These are phyloP conservation scores for Eupithecia dodoneata DNA, from an alignment of 2,888 invertebrate species.

Conservation along the genomic window DNA sequence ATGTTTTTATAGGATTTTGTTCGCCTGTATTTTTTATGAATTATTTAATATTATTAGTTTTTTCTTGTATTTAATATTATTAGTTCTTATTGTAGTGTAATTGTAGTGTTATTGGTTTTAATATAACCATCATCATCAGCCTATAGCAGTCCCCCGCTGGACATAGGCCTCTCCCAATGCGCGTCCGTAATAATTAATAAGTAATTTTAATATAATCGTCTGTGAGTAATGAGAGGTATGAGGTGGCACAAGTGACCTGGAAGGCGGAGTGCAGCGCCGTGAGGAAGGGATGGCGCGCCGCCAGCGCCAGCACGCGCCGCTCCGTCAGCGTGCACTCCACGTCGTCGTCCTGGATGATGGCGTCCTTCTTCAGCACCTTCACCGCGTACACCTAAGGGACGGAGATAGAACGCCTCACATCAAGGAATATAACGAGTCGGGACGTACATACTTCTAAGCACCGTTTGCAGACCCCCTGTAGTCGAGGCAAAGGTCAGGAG, in stretches of 20 bases:
- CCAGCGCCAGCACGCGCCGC: slow-evolving; percentile 97
- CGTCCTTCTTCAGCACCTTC: slow-evolving; percentile 97
- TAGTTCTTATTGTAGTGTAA: too few species aligned
- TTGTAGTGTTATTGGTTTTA: too few species aligned
- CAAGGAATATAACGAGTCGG: not conserved
- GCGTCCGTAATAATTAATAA: too few species aligned
- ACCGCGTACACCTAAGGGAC: slow-evolving; percentile 88
- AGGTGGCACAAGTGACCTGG: slow-evolving; percentile 77
- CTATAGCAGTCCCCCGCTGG: too few species aligned
- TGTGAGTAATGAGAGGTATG: not conserved
- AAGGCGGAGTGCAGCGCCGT: slow-evolving; percentile 98
- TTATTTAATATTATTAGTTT: too few species aligned
- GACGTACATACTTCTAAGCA: not conserved
- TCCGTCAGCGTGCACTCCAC: slow-evolving; percentile 99
- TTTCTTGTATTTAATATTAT: too few species aligned
- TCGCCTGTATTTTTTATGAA: too few species aligned
- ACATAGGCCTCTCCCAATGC: too few species aligned
- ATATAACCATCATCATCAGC: too few species aligned
- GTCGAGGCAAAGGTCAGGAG: too few species aligned
- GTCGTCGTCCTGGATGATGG: slow-evolving; percentile 99
- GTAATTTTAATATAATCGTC: too few species aligned
- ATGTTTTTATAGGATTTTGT: too few species aligned
- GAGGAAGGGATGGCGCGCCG: slow-evolving; percentile 99
- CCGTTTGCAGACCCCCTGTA: not conserved
- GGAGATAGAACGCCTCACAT: not conserved